Base-by-base conservation (phyloP, 2,797 vertebrate species). In the Heteromormyrus szaboi region DNA sequence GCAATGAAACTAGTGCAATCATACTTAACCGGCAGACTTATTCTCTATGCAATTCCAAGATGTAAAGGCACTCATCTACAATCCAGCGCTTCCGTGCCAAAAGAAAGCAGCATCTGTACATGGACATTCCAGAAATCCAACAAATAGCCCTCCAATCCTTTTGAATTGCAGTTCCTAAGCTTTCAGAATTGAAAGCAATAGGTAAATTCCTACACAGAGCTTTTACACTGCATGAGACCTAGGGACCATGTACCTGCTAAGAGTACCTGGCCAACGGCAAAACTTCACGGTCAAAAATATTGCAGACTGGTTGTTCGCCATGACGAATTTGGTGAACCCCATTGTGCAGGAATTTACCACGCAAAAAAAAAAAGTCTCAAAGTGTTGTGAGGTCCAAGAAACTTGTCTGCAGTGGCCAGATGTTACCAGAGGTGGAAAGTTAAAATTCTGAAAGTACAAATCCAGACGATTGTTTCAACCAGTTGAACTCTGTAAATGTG, bases 71-170 rank as follows among this genome's bases (percentile, higher is more conserved):
- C 91, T 72, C 54, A 14, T 54, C 51, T 54, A 29, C 14, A 41
- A 12, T 88, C 48, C 76, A 62, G 22, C 79, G 9, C 79, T 84
- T 51, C 44, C 22, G 33, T 68, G 48, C 62, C 62, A 85, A 87
- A 33, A 29, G 56, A 59, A 51, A 91, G 92, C 91, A 93, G 92
- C 92, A 92, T 90, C 90, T 88, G 89, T 65, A 90, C 85, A 90
- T 76, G 33, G 41, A 46, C 76, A 81, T 44, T 8, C 5, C 37
- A n/a, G 37, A 81, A 81, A 46, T 33, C 83, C 83, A 50, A 50
- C 22, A 14, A n/a, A 46, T 5, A 46, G 37, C 19, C 46, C 81
- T 50, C 83, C 44, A 25, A 85, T 12, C 11, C 83, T 29, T 51
- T 85, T 25, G 25, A 53, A 85, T 14, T 12, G n/a, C 83, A 85